Base-by-base conservation (phyloP, 2,888 invertebrate species). In the Capitulum mitella region DNA sequence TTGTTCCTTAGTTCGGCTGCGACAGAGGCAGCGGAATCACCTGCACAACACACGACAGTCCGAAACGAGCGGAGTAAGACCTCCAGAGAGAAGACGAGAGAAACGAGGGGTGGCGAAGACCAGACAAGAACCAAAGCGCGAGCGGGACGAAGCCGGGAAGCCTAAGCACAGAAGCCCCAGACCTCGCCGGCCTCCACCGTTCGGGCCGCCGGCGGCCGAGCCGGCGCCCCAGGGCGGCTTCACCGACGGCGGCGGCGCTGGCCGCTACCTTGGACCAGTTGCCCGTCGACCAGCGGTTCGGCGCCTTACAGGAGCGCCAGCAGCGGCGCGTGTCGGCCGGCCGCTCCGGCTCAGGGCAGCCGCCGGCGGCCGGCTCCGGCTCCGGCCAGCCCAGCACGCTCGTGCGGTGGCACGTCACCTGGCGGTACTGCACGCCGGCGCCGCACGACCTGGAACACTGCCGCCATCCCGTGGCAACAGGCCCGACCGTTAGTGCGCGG, bases 371-470 rank as follows among this genome's bases (percentile, higher is more conserved):
- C 1, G 88, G 86, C 1, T 84, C 84, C 0, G 88, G 88, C 83
- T 89, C 88, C 14, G 87, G 84, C 85, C 88, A 86, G 32, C 88
- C 88, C 43, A 87, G 87, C 19, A 83, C 83, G 83, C 88, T 87
- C 0, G 88, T 87, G 61, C 87, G 86, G 83, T 90, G 90, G 82
- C 91, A 91, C 0, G 88, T 88, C 10, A 90, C 90, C 46, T 86
- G 86, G 10, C 91, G 87, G 26, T 84, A 85, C 84, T 90, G 89
- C 12, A 87, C 83, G 0, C 91, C 91, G 37, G 85, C 84, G 0
- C 89, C 90, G 83, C 91, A 91, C 34, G 87, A 86, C 26, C 86
- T 84, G 1, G 91, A 90, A 84, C 91, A 91, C 90, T 90, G 84
- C 22, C 84, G 83, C 81, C 79, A 22, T 22, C 37, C 70, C 14